A percentile compares a stretch with the other conserved stretches of the same genome.
Evolutionary conservation across 2,113 vertebrate genomes (phyloP).

Genomic region (Aepyceros melampus): DNA sequence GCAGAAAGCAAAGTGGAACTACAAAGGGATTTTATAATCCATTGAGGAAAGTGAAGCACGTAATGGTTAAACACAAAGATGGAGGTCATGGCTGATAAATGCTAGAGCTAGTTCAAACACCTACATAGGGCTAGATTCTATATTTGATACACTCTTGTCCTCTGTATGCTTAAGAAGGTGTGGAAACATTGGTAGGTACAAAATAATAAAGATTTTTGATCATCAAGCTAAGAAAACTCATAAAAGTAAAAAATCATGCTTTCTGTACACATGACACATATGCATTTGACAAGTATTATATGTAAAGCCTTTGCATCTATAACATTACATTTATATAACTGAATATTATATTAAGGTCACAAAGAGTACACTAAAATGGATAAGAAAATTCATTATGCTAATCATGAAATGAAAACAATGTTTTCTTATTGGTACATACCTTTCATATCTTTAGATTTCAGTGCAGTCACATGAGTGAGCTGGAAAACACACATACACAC

Average conservation of each 20-base stretch:
- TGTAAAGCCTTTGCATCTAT: background rate
- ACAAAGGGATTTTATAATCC: background rate
- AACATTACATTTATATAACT: background rate
- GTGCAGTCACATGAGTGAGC: constrained; percentile 90
- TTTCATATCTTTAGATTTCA: constrained; percentile 88
- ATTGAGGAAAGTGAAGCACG: background rate
- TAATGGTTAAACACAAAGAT: background rate
- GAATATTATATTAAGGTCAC: background rate
- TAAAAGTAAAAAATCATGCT: background rate
- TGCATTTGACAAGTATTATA: background rate
- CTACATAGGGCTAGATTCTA: background rate
- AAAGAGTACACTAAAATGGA: background rate
- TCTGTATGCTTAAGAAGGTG: background rate
- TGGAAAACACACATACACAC: constrained; percentile 68
- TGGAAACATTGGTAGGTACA: background rate
- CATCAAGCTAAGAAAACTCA: background rate
- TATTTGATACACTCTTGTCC: background rate
- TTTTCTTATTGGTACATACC: constrained; percentile 82
- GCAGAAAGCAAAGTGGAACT: background rate
- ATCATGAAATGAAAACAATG: background rate
- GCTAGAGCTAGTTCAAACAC: background rate
- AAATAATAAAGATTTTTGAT: background rate
- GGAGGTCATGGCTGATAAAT: background rate
- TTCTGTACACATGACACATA: background rate
- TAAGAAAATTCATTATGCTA: background rate